A percentile compares a stretch with the other conserved stretches of the same genome.
phyloP scores from a whole-genome alignment of 2,113 vertebrate species.

The Leucosticte australis region DNA sequence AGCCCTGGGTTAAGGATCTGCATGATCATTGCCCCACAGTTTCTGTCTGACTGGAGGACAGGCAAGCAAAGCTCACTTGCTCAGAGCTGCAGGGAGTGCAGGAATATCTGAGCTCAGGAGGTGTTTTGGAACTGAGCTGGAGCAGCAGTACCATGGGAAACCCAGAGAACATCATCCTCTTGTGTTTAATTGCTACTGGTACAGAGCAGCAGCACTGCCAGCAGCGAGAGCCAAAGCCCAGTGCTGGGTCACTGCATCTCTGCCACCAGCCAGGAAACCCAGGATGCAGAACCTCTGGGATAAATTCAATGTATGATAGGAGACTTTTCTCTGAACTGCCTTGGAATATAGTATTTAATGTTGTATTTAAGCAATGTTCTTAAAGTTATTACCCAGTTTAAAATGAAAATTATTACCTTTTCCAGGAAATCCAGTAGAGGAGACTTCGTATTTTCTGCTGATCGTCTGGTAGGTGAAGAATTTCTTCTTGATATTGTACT shows the following conservation, averaged over 20 bases:
- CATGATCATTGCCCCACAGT: fast-evolving
- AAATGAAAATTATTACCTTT: slow-evolving; percentile 19
- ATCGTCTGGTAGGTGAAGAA: slow-evolving; percentile 87
- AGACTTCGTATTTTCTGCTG: slow-evolving; percentile 96
- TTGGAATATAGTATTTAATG: not conserved
- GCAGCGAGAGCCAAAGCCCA: not conserved
- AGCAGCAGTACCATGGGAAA: not conserved
- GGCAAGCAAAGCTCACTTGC: not conserved
- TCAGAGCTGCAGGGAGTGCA: not conserved
- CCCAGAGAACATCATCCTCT: not conserved
- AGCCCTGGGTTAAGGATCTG: not conserved
- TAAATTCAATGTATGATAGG: not conserved
- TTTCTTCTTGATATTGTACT: slow-evolving; percentile 24
- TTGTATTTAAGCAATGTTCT: not conserved
- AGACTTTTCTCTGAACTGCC: not conserved
- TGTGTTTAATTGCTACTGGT: not conserved
- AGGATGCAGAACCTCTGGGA: not conserved
- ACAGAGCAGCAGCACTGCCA: not conserved
- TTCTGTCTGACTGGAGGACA: not conserved
- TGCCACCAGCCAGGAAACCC: not conserved
- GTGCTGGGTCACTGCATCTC: not conserved
- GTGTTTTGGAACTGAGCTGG: not conserved
- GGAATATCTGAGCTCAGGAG: not conserved
- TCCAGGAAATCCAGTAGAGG: slow-evolving; percentile 94
- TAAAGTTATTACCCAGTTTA: not conserved